A percentile compares a stretch with the other conserved stretches of the same genome.
Evolutionary conservation across 2,797 vertebrate species (phyloP).

Genomic region (Melanotaenia maccullochi): DNA sequence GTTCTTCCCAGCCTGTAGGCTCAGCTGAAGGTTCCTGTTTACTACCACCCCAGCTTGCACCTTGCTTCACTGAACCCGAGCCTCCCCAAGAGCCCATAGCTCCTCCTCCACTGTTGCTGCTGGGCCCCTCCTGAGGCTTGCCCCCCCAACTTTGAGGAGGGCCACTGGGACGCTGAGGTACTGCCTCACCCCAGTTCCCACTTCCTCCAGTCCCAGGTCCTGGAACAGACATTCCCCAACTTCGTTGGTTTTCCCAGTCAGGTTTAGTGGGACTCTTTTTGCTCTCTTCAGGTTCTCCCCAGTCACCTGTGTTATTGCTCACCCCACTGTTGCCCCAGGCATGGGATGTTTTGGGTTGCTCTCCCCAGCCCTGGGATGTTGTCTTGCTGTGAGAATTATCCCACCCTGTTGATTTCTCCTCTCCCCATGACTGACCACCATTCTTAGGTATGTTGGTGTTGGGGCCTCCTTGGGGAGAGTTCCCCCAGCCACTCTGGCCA

Average conservation of each 20-base stretch:
- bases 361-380: slow-evolving; percentile 90
- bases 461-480: slow-evolving; percentile 85
- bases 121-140: slow-evolving; percentile 89
- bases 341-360: slow-evolving; percentile 90
- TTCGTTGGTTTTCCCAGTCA: slow-evolving; percentile 87
- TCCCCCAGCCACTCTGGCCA: slow-evolving; percentile 92
- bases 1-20: slow-evolving; percentile 94
- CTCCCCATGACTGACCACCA: slow-evolving; percentile 90
- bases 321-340: slow-evolving; percentile 86
- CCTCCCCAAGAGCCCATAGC: slow-evolving; percentile 87
- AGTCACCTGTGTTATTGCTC: slow-evolving; percentile 87
- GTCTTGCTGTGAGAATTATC: slow-evolving; percentile 89
- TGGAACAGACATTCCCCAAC: slow-evolving; percentile 74
- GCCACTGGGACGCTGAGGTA: slow-evolving; percentile 86
- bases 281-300: slow-evolving; percentile 89
- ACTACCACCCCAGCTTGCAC: slow-evolving; percentile 73
- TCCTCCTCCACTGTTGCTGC: slow-evolving; percentile 77
- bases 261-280: slow-evolving; percentile 88
- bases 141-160: slow-evolving; percentile 84
- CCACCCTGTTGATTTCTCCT: slow-evolving; percentile 90
- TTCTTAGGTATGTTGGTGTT: slow-evolving; percentile 84
- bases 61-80: slow-evolving; percentile 82
- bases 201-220: slow-evolving; percentile 83
- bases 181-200: slow-evolving; percentile 85
- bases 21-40: slow-evolving; percentile 80